A percentile compares a stretch with the other conserved stretches of the same genome.
Conservation (phyloP, 92 coral and sea anemone species). For the Umimayanthus chanpuru region DNA sequence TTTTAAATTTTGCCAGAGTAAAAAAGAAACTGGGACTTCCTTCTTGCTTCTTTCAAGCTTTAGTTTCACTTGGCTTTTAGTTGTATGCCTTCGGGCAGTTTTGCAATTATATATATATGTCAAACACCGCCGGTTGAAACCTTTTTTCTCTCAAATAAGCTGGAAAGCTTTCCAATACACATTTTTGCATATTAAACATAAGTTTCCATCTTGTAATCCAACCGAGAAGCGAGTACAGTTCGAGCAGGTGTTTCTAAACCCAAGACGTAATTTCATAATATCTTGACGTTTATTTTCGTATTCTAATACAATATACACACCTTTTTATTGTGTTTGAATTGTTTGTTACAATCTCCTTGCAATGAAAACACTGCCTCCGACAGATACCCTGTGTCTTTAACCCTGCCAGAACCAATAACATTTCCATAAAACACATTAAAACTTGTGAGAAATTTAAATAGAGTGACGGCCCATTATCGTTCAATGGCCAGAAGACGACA, state of each 20-base stretch:
- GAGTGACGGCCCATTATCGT: conserved; percentile 3
- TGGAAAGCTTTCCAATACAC: background rate
- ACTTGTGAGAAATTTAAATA: conserved; percentile 4
- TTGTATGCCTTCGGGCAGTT: background rate
- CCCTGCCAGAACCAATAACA: background rate
- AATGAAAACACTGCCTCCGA: background rate
- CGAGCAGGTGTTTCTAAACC: background rate
- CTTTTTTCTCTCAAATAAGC: background rate
- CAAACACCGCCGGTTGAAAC: background rate
- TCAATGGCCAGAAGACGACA: background rate
- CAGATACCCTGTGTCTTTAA: background rate
- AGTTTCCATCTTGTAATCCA: background rate
- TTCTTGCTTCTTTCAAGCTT: background rate
- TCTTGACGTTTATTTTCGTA: conserved; percentile 1
- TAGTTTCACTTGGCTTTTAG: background rate
- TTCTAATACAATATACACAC: background rate
- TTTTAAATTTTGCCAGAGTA: no score
- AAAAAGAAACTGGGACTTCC: background rate
- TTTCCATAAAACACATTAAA: background rate
- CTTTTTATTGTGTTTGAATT: background rate
- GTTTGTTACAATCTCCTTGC: conserved; percentile 10
- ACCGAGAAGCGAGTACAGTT: background rate
- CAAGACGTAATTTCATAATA: background rate
- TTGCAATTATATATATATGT: background rate
- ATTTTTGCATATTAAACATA: background rate